A percentile compares a stretch with the other conserved stretches of the same genome.
Conservation (phyloP, 2,888 invertebrate genomes). For the Meiosimyza decipiens region DNA sequence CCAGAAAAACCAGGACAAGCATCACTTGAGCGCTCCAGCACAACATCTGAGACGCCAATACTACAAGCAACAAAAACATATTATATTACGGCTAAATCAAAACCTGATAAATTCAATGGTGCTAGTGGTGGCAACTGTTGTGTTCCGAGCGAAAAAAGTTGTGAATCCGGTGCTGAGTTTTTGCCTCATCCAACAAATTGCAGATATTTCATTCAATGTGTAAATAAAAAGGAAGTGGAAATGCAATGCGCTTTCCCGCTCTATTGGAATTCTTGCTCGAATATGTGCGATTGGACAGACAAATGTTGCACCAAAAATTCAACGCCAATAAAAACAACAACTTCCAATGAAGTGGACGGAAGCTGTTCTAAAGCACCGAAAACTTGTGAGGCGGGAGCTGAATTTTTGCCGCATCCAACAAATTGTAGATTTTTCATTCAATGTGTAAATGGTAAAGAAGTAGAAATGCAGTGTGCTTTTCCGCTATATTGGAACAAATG, state of each 20-base stretch:
- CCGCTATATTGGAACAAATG: slow-evolving; percentile 52
- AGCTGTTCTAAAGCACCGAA: too few species aligned
- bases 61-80: too few species aligned
- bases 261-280: slow-evolving; percentile 49
- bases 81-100: too few species aligned
- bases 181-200: slow-evolving; percentile 57
- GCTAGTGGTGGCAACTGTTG: too few species aligned
- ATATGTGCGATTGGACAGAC: slow-evolving; percentile 17
- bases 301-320: background rate
- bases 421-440: slow-evolving; percentile 56
- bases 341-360: too few species aligned
- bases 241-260: slow-evolving; percentile 50
- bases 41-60: too few species aligned
- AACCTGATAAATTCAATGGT: too few species aligned
- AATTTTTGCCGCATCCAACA: slow-evolving; percentile 46
- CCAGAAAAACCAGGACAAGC: too few species aligned
- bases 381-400: slow-evolving; percentile 21
- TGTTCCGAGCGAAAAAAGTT: background rate
- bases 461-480: slow-evolving; percentile 49
- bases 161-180: slow-evolving; percentile 39
- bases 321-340: too few species aligned
- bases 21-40: too few species aligned
- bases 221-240: slow-evolving; percentile 47
- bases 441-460: slow-evolving; percentile 28
- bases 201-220: slow-evolving; percentile 57